Percentiles rank a stretch among this genome's conserved stretches.
phyloP scores from a whole-genome alignment of 35 echinoderm and acorn worm genomes.

The Heliocidaris erythrogramma region DNA sequence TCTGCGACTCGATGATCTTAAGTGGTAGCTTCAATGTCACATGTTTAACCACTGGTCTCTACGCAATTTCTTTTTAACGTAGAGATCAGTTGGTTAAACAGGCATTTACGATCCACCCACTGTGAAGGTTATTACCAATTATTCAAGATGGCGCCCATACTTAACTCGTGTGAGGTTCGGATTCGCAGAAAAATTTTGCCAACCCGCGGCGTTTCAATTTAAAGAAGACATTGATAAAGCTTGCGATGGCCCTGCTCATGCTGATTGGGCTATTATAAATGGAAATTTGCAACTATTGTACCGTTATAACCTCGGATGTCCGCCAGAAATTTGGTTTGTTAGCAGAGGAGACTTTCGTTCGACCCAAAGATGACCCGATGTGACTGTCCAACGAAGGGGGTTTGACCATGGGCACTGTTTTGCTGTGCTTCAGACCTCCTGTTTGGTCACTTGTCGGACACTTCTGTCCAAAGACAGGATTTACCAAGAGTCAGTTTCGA shows the following conservation, averaged over 20 bases:
- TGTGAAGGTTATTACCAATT: slow-evolving; percentile 41
- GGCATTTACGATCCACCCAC: neutral
- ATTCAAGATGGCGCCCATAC: slow-evolving; percentile 32
- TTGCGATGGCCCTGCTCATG: neutral
- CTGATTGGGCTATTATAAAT: neutral
- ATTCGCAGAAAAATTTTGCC: neutral
- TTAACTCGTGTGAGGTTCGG: neutral
- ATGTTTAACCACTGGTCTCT: too few relatives aligned
- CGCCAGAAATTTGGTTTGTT: slow-evolving; percentile 16
- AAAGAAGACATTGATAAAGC: neutral
- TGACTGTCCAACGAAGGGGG: neutral
- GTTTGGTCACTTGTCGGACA: neutral
- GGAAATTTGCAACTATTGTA: slow-evolving; percentile 11
- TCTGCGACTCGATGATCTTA: neutral
- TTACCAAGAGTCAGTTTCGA: neutral
- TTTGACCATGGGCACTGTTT: neutral
- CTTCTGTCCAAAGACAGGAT: neutral
- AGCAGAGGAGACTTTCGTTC: neutral
- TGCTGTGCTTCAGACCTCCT: neutral
- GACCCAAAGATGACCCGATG: neutral
- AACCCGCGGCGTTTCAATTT: neutral
- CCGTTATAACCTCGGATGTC: neutral
- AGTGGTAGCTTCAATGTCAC: neutral
- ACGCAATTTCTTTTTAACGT: too few relatives aligned
- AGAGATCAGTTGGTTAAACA: too few relatives aligned